Evolutionary conservation across 1,140 invertebrate species (phyloP).

Genomic region (Drosophila cardini): DNA sequence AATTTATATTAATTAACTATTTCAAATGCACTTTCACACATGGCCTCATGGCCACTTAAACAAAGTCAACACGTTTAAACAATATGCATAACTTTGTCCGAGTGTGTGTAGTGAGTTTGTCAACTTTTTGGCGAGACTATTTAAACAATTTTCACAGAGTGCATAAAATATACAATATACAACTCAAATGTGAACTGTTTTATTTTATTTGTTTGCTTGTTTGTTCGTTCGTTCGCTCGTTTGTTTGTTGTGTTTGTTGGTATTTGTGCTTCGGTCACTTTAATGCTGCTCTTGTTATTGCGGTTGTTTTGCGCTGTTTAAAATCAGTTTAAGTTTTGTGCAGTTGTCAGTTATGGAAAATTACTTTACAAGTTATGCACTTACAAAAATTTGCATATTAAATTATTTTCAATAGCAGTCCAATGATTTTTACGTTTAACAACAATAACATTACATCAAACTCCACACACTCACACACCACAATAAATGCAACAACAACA

Average conservation of each 20-base stretch:
- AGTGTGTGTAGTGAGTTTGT: constrained; percentile 61
- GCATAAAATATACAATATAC: constrained; percentile 46
- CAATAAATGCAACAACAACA: constrained; percentile 33
- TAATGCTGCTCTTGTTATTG: constrained; percentile 54
- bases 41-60: constrained; percentile 65
- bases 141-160: constrained; percentile 63
- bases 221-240: constrained; percentile 48
- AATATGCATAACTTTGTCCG: constrained; percentile 29
- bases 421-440: constrained; percentile 67
- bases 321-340: constrained; percentile 74
- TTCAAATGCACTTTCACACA: constrained; percentile 61
- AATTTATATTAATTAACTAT: constrained; percentile 77
- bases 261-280: constrained; percentile 56
- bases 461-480: constrained; percentile 27
- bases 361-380: constrained; percentile 73
- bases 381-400: constrained; percentile 83
- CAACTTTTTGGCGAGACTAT: constrained; percentile 71
- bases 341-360: constrained; percentile 75
- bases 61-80: constrained; percentile 63
- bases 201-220: constrained; percentile 47
- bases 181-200: constrained; percentile 32
- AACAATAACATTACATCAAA: constrained; percentile 27
- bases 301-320: constrained; percentile 60
- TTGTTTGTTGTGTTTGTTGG: constrained; percentile 51
- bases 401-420: constrained; percentile 73